A percentile compares a stretch with the other conserved stretches of the same genome.
Conservation (phyloP, 64 coral and sea anemone species). For the Porites lutea region DNA sequence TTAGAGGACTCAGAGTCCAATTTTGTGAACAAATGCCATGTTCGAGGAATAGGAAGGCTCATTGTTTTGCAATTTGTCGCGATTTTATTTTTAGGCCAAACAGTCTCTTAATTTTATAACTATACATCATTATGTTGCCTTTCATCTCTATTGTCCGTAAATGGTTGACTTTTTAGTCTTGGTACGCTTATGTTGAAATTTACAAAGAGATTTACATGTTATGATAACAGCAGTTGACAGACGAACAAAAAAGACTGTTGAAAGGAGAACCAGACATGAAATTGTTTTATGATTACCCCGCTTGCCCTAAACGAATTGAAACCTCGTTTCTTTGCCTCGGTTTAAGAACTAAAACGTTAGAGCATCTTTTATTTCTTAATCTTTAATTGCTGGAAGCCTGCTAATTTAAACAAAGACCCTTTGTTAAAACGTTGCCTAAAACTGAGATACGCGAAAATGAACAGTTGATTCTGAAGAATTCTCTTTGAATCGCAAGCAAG, state of each 20-base stretch:
- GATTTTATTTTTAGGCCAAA: background rate
- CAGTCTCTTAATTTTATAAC: background rate
- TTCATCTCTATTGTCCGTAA: constrained; percentile 25
- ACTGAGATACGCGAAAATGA: background rate
- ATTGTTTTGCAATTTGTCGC: background rate
- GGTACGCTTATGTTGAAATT: constrained; percentile 30
- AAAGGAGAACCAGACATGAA: background rate
- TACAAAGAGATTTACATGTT: constrained; percentile 12
- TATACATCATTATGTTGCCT: constrained; percentile 19
- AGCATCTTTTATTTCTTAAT: constrained; percentile 2
- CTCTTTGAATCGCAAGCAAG: background rate
- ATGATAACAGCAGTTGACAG: background rate
- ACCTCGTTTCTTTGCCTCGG: background rate
- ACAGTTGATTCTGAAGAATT: background rate
- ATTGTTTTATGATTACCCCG: background rate
- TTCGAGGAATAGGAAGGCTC: background rate
- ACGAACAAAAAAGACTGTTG: background rate
- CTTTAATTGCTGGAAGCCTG: background rate
- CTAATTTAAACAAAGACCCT: background rate
- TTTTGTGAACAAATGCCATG: background rate
- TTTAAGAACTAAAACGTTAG: background rate
- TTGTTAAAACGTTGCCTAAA: background rate
- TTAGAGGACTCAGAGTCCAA: background rate
- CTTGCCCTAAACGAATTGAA: background rate
- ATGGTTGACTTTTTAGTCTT: constrained; percentile 16